Evolutionary conservation across 2,797 vertebrate genomes (phyloP), one percentile per base, ranked within the genome.

Genomic region (Parotocinclus haroldoi): DNA sequence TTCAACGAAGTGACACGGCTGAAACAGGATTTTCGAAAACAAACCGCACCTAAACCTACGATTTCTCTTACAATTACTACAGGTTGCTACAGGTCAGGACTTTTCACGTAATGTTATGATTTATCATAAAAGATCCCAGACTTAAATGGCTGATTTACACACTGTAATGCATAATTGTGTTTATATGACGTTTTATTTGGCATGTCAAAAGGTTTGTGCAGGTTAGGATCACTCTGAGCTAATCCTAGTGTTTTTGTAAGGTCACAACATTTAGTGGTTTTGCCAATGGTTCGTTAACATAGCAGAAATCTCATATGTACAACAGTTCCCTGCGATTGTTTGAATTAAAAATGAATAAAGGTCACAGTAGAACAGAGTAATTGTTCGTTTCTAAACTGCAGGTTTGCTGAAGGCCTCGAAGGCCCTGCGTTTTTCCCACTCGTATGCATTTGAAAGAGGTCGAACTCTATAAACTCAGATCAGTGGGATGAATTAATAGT

Each of bases 401-500:
- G 27, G 27, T 27, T 27, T 27, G 2, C 27, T 27, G 27, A 27
- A 27, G 27, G 27, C 27, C 27, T 27, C 27, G 2, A 27, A 27
- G 27, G 13, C 42, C 27, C 38, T 7, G 17, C 17, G 3, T 9
- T 37, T 62, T 51, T 38, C 38, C 39, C 19, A 27, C 19, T 46
- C 19, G 19, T 53, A 11, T 13, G 17, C 11, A 53, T 58, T 48
- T 11, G 27, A 46, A 64, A 64, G 11, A 46, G 39, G 48, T 9
- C 37, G 40, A 44, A 37, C 60, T 36, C n/a, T 46, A 46, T 58
- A 14, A 53, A 19, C 58, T 51, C 9, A 58, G 60, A 53, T 12
- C 16, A 12, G 53, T 53, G 45, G 38, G 40, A 53, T 58, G 49
- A 71, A 71, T 71, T 36, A 45, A 10, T 16, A 27, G 63, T 64